Percentiles rank a stretch among this genome's conserved stretches.
Conservation (phyloP, 2,888 invertebrate genomes). For the Acrobasis suavella region DNA sequence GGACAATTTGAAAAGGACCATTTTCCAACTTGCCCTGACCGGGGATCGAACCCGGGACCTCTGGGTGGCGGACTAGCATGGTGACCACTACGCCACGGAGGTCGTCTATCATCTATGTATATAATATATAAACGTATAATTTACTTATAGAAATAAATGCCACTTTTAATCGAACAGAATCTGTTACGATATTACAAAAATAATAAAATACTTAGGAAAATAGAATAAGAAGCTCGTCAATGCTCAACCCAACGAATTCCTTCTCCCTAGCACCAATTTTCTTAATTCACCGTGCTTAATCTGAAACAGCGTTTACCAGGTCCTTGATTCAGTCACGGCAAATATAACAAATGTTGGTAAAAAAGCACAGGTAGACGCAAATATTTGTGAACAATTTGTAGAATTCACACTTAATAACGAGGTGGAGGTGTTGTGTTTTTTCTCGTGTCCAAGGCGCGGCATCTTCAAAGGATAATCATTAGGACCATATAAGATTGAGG, state of each 20-base stretch:
- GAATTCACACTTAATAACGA: conserved; percentile 81
- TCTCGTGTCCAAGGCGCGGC: conserved; percentile 55
- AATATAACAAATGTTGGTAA: conserved; percentile 65
- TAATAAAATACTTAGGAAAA: not conserved
- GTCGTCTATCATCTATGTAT: too few relatives aligned
- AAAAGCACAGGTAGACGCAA: conserved; percentile 79
- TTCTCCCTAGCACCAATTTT: conserved; percentile 22
- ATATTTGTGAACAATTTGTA: conserved; percentile 81
- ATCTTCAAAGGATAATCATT: conserved; percentile 68
- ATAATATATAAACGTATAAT: too few relatives aligned
- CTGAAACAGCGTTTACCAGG: conserved; percentile 60
- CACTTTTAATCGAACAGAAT: too few relatives aligned
- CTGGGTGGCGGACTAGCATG: too few relatives aligned
- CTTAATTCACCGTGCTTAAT: conserved; percentile 65
- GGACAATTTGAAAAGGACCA: too few relatives aligned
- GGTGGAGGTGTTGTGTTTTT: conserved; percentile 60
- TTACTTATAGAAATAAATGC: too few relatives aligned
- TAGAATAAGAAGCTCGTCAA: not conserved
- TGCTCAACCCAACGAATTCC: conserved; percentile 10
- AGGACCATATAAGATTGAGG: conserved; percentile 50
- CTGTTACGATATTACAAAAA: too few relatives aligned
- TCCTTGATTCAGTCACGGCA: conserved; percentile 71
- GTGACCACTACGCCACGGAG: too few relatives aligned
- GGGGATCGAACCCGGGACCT: too few relatives aligned
- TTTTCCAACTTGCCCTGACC: too few relatives aligned